Base-by-base conservation (phyloP, 1,140 invertebrate genomes). In the Listronotus bonariensis region DNA sequence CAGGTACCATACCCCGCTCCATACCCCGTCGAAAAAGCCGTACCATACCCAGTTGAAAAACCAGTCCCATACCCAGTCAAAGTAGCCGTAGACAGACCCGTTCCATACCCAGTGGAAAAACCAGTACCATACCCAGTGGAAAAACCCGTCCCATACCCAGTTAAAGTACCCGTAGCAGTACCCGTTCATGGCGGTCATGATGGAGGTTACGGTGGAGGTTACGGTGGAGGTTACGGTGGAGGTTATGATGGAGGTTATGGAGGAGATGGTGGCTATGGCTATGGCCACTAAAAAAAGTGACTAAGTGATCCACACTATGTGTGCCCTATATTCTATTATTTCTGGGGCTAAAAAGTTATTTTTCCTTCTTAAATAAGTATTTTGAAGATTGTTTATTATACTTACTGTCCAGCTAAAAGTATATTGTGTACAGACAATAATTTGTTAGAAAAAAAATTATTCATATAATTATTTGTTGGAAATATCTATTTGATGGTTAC, bases 161-260 rank as follows among this genome's bases (percentile, higher is more conserved):
- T 88, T 6, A 86, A 88, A 72, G 85, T 84, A 53, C 82, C 82
- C 31, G 82, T 89, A 61, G 87, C 87, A 52, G 84, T 89, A 18
- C 88, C 86, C 52, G 84, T 86, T 12, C 82, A 87, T 20, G 86
- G 85, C 86, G 65, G 88, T 89, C 0, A 79, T 82, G 67, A 84
- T 81, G 63, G 86, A 86, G 72, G 85, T 89, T 46, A 85, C 85
- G 0, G 81, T 82, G 46, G 76, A 78, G 18, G 80, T 83, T 5
- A 79, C 80, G 56, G 79, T 80, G 52, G 78, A 77, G 10, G 77
- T 80, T 42, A 82, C 82, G 15, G 82, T 82, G 48, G 80, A 85
- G 17, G 87, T 88, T 6, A 85, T 80, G 67, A 84, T 86, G 1
- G 85, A 84, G 34, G 80, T 84, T 15, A 73, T 78, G 17, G 80